Conservation (phyloP, 2,888 invertebrate genomes). For the Metallyticus violacea region DNA sequence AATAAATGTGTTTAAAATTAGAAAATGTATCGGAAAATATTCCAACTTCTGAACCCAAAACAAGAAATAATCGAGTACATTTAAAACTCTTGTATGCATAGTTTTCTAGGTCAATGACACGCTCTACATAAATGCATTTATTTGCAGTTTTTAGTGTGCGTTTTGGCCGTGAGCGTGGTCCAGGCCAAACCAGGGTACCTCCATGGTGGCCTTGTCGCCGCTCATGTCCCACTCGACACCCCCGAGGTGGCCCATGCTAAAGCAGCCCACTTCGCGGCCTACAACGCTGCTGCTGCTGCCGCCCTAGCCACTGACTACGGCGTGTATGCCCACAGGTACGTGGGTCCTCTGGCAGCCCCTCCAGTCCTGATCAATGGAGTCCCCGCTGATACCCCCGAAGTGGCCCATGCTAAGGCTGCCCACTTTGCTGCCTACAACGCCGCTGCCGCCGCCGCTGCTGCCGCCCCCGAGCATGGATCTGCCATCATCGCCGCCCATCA, state of each 20-base stretch:
- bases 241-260: constrained; percentile 54
- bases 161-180: background rate
- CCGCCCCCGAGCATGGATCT: background rate
- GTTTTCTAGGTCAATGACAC: no score
- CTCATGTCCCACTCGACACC: constrained; percentile 40
- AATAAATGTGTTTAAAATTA: no score
- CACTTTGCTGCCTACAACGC: constrained; percentile 42
- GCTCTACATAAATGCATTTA: no score
- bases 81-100: no score
- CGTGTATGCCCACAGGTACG: background rate
- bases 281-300: background rate
- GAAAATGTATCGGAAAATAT: no score
- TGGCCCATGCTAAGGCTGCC: constrained; percentile 53
- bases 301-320: background rate
- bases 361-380: background rate
- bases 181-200: background rate
- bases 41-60: no score
- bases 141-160: background rate
- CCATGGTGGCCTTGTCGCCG: background rate
- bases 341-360: background rate
- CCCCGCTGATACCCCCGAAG: constrained; percentile 45
- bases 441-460: background rate
- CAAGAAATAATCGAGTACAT: no score
- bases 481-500: background rate
- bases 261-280: constrained; percentile 46